A percentile compares a stretch with the other conserved stretches of the same genome.
These are phyloP conservation scores for Lathronympha strigana DNA, from an alignment of 2,888 invertebrate genomes.

Conservation along the genomic window DNA sequence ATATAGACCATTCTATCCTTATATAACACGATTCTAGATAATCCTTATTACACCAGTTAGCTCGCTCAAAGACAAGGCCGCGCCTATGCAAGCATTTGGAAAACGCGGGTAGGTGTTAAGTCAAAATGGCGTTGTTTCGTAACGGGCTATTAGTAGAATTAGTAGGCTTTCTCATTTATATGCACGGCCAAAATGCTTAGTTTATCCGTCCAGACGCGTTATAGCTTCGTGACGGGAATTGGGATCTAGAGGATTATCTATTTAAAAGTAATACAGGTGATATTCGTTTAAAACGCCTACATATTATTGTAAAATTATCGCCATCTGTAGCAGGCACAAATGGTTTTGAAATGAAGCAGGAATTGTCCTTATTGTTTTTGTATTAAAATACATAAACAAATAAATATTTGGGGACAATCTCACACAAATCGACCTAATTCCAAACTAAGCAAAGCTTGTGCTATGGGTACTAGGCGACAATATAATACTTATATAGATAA, in stretches of 20 bases:
- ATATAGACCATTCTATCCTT: too few relatives aligned
- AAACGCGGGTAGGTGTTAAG: conserved; percentile 44
- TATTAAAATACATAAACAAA: too few relatives aligned
- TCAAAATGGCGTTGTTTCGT: conserved; percentile 46
- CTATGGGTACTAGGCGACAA: too few relatives aligned
- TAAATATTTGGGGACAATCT: too few relatives aligned
- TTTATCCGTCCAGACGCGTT: conserved; percentile 63
- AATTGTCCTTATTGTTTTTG: too few relatives aligned
- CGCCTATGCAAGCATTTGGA: neutral
- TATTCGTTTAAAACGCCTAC: conserved; percentile 43
- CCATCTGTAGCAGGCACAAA: too few relatives aligned
- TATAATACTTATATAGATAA: too few relatives aligned
- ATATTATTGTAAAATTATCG: neutral
- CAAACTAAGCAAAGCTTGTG: too few relatives aligned
- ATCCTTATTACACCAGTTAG: neutral
- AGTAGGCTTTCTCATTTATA: conserved; percentile 50
- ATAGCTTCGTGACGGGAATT: conserved; percentile 61
- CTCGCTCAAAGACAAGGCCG: neutral
- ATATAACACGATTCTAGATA: too few relatives aligned
- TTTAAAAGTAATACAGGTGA: neutral
- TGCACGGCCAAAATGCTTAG: conserved; percentile 51
- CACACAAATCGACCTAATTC: too few relatives aligned
- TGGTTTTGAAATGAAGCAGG: too few relatives aligned
- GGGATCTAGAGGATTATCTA: neutral
- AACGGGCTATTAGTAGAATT: conserved; percentile 49